phyloP scores from a whole-genome alignment of 2,797 vertebrate species.

The Pipistrellus kuhlii region DNA sequence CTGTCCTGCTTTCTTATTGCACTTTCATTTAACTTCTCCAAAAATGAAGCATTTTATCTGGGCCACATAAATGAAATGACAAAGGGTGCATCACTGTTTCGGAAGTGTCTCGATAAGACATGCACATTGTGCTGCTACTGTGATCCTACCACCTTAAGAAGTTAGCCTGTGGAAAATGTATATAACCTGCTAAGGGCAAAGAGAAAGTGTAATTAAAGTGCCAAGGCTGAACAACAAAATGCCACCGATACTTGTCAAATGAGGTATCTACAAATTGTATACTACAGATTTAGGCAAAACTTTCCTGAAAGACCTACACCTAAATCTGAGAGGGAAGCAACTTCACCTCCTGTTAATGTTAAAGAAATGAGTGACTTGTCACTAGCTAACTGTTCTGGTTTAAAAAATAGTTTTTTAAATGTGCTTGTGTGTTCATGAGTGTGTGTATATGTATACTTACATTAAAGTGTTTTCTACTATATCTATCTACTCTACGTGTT shows the following conservation, averaged over 20 bases:
- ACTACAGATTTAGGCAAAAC: background rate
- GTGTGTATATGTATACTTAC: background rate
- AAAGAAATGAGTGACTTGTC: background rate
- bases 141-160: background rate
- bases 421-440: background rate
- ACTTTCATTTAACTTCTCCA: background rate
- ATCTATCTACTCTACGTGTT: background rate
- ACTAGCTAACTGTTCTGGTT: background rate
- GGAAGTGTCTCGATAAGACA: background rate
- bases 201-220: background rate
- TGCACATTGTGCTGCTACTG: background rate
- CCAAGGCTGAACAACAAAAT: background rate
- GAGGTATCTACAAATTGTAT: background rate
- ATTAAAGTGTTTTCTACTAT: background rate
- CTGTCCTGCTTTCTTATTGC: background rate
- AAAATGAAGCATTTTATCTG: background rate
- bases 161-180: background rate
- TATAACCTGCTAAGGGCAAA: background rate
- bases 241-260: background rate
- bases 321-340: background rate
- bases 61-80: background rate
- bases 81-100: background rate
- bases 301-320: background rate
- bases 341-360: background rate
- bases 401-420: background rate